These are phyloP conservation scores for Chiroxiphia lanceolata DNA, from an alignment of 2,797 vertebrate genomes.

Conservation along the genomic window DNA sequence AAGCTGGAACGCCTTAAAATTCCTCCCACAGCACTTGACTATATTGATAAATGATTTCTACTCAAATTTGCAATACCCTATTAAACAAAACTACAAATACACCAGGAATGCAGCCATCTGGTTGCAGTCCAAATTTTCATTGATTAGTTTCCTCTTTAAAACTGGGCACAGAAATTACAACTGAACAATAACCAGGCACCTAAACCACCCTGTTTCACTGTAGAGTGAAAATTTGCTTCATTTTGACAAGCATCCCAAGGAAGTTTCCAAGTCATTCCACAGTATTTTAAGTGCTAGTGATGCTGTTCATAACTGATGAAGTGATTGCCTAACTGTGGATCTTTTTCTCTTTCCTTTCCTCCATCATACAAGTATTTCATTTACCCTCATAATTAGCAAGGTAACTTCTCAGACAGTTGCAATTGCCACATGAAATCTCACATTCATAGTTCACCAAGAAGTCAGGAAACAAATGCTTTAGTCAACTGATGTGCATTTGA, in stretches of 20 bases:
- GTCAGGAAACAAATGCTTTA: background rate
- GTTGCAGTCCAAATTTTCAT: background rate
- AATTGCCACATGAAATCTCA: background rate
- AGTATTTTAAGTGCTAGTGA: background rate
- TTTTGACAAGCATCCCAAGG: background rate
- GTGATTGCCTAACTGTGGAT: background rate
- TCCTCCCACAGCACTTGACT: background rate
- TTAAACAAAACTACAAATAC: conserved; percentile 1
- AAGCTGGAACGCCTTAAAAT: background rate
- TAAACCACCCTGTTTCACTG: background rate
- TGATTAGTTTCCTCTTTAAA: background rate
- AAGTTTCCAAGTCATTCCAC: background rate
- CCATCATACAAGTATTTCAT: background rate
- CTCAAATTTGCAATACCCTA: background rate
- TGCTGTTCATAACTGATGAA: background rate
- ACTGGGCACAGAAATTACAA: background rate
- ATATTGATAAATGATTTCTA: background rate
- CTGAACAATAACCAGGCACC: background rate
- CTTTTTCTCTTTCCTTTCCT: background rate
- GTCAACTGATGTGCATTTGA: background rate
- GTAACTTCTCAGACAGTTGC: background rate
- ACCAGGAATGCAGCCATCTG: background rate
- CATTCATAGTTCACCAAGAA: background rate
- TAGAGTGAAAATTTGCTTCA: background rate
- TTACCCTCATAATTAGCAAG: background rate